These are phyloP conservation scores for Rutpela maculata DNA, from an alignment of 2,888 invertebrate species.

Conservation along the genomic window DNA sequence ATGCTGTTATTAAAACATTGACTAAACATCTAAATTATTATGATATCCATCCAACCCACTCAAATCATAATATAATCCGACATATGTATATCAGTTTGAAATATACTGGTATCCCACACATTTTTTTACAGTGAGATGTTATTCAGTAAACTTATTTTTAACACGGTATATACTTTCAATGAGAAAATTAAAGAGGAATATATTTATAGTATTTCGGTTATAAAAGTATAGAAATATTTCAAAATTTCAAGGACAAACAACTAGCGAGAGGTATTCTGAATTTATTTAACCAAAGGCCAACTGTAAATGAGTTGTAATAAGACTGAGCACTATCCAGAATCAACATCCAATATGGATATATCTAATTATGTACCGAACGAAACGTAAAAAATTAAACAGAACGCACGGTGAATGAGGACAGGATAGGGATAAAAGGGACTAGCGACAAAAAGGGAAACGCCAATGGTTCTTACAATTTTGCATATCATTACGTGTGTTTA, in stretches of 20 bases:
- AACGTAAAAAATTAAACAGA: not conserved
- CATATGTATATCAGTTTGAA: not conserved
- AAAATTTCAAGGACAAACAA: not conserved
- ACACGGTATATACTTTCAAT: not conserved
- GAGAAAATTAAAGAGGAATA: not conserved
- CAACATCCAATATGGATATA: not conserved
- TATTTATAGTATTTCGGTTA: not conserved
- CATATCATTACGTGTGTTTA: too few relatives aligned
- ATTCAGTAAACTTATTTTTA: not conserved
- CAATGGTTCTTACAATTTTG: too few relatives aligned
- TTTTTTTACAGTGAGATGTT: not conserved
- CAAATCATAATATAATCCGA: not conserved
- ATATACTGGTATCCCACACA: not conserved
- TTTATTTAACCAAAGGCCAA: not conserved
- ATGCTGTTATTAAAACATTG: too few relatives aligned
- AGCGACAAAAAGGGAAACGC: not conserved
- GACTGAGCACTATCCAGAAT: not conserved
- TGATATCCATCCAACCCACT: not conserved
- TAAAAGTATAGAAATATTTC: not conserved
- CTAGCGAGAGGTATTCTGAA: not conserved
- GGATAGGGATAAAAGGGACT: too few relatives aligned
- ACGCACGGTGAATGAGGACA: not conserved
- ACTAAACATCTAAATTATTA: not conserved
- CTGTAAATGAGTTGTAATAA: not conserved
- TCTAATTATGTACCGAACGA: not conserved